phyloP scores from a whole-genome alignment of 2,888 invertebrate genomes.

The Himalopsyche japonica region DNA sequence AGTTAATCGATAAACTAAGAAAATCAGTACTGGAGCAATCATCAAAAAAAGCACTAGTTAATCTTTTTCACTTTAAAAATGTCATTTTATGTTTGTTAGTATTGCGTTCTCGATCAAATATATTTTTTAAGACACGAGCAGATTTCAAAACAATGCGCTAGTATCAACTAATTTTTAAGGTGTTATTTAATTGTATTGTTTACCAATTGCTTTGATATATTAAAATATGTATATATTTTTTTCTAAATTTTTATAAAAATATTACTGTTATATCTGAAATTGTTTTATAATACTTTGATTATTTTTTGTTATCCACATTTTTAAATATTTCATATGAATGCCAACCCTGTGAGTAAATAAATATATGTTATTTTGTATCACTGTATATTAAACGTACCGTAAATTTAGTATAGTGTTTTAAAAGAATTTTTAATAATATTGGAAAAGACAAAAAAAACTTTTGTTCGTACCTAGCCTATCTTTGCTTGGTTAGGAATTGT shows the following conservation, averaged over 20 bases:
- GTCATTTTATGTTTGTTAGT: neutral
- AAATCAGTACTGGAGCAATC: neutral
- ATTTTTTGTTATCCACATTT: constrained; percentile 36
- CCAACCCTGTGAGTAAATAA: neutral
- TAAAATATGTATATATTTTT: constrained; percentile 7
- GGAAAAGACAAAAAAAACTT: neutral
- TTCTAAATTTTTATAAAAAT: constrained; percentile 10
- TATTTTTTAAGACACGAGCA: constrained; percentile 13
- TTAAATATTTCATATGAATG: constrained; percentile 37
- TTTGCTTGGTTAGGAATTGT: neutral
- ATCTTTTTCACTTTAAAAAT: neutral
- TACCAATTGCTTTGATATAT: constrained; percentile 26
- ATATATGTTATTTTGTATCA: constrained; percentile 10
- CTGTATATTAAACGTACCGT: neutral
- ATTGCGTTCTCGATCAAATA: constrained; percentile 10
- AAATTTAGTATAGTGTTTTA: neutral
- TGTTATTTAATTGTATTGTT: constrained; percentile 33
- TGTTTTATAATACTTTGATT: constrained; percentile 37
- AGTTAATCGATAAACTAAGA: neutral
- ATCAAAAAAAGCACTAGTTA: neutral
- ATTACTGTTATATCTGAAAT: neutral
- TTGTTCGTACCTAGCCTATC: neutral
- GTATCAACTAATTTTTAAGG: constrained; percentile 30
- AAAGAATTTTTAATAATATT: neutral
- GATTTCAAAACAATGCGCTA: constrained; percentile 28